Percentiles rank a stretch among this genome's conserved stretches.
Conservation (phyloP, 2,113 vertebrate species). For the Dasyurus viverrinus region DNA sequence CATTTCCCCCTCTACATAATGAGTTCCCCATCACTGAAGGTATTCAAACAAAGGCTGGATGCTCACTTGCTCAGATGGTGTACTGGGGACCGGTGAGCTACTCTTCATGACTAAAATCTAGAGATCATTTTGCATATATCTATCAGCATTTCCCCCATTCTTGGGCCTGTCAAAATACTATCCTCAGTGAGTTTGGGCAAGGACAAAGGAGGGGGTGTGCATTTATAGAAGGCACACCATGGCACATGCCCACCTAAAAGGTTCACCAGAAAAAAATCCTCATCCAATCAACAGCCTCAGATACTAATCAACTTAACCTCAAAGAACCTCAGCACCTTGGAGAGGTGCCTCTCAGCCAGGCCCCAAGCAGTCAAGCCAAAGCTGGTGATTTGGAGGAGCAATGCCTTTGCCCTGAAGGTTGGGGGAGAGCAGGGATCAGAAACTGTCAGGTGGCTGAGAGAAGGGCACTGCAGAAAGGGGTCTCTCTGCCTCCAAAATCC, state of each 20-base stretch:
- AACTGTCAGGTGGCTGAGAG: background rate
- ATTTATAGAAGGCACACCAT: background rate
- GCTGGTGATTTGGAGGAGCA: background rate
- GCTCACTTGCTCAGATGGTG: background rate
- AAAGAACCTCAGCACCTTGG: background rate
- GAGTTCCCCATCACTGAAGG: background rate
- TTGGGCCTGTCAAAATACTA: background rate
- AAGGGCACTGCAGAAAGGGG: background rate
- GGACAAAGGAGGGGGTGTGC: too few relatives aligned
- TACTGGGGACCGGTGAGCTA: background rate
- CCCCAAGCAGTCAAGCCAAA: background rate
- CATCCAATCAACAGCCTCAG: too few relatives aligned
- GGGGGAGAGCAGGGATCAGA: accelerated
- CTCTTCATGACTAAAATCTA: background rate
- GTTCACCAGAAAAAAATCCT: background rate
- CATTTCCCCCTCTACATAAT: background rate
- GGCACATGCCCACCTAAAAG: background rate
- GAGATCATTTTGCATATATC: background rate
- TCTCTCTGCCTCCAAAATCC: background rate
- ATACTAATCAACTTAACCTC: accelerated
- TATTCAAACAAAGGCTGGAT: background rate
- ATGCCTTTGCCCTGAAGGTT: background rate
- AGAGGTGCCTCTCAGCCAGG: accelerated
- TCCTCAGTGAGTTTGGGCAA: too few relatives aligned
- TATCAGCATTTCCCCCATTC: background rate